These are phyloP conservation scores for Bradypus variegatus DNA, from an alignment of 2,797 vertebrate genomes.

Conservation along the genomic window DNA sequence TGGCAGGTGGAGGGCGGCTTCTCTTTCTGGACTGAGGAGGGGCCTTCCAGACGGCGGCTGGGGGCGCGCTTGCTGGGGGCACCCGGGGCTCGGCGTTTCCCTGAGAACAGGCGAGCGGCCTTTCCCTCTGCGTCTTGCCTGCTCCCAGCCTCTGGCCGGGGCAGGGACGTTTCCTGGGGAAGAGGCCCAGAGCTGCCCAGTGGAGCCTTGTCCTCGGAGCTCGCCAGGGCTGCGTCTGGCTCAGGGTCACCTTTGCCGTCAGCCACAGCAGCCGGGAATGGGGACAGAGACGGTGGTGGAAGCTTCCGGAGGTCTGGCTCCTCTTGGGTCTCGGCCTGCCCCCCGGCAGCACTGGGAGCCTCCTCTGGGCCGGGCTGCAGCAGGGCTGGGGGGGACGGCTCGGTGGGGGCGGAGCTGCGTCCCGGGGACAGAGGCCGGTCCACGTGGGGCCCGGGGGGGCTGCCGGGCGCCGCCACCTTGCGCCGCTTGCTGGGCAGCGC, in stretches of 20 bases:
- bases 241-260: slow-evolving; percentile 3
- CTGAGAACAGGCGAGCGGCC: slow-evolving; percentile 13
- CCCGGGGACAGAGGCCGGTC: slow-evolving; percentile 66
- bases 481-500: slow-evolving; percentile 80
- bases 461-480: slow-evolving; percentile 73
- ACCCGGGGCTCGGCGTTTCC: neutral
- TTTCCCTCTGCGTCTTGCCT: slow-evolving; percentile 44
- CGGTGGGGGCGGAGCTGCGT: slow-evolving; percentile 66
- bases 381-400: slow-evolving; percentile 66
- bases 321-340: slow-evolving; percentile 69
- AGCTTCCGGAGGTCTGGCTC: slow-evolving; percentile 72
- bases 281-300: slow-evolving; percentile 68
- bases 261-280: slow-evolving; percentile 43
- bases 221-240: neutral
- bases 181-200: neutral
- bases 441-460: slow-evolving; percentile 60
- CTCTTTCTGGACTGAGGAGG: slow-evolving; percentile 48
- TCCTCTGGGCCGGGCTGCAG: slow-evolving; percentile 70
- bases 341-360: slow-evolving; percentile 47
- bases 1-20: slow-evolving; percentile 36
- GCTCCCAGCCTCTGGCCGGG: slow-evolving; percentile 12
- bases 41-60: accelerated
- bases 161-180: slow-evolving; percentile 53
- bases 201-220: neutral
- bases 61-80: neutral